Evolutionary conservation across 2,113 vertebrate species (phyloP).

Genomic region (Cyphomyrus discorhynchus): DNA sequence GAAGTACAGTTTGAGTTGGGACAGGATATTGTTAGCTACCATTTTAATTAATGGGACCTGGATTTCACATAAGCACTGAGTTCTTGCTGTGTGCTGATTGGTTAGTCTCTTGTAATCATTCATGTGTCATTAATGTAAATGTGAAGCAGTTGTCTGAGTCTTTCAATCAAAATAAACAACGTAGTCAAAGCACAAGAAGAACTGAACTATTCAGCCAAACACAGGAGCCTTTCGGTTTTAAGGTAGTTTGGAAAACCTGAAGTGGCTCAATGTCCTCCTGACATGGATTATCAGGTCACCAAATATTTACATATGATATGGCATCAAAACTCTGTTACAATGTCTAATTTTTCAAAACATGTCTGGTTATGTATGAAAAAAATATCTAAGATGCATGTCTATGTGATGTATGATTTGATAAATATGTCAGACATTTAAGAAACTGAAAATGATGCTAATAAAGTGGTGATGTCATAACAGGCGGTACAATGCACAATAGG

Average conservation of each 20-base stretch:
- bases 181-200: neutral
- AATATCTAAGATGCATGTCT: neutral
- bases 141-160: neutral
- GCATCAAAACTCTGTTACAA: neutral
- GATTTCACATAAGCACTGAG: neutral
- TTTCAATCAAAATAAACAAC: neutral
- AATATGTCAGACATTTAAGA: neutral
- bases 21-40: neutral
- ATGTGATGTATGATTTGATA: neutral
- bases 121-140: neutral
- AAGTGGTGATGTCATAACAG: neutral
- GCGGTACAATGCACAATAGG: neutral
- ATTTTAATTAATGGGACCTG: neutral
- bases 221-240: neutral
- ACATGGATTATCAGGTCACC: neutral
- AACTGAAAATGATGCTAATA: neutral
- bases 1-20: neutral
- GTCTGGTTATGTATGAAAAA: neutral
- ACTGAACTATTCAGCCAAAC: neutral
- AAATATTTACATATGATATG: neutral
- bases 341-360: neutral
- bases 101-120: neutral
- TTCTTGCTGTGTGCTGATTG: neutral
- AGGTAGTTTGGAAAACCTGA: neutral
- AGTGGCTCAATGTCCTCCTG: neutral